Evolutionary conservation across 2,797 vertebrate genomes (phyloP).

Genomic region (Uromys caudimaculatus): DNA sequence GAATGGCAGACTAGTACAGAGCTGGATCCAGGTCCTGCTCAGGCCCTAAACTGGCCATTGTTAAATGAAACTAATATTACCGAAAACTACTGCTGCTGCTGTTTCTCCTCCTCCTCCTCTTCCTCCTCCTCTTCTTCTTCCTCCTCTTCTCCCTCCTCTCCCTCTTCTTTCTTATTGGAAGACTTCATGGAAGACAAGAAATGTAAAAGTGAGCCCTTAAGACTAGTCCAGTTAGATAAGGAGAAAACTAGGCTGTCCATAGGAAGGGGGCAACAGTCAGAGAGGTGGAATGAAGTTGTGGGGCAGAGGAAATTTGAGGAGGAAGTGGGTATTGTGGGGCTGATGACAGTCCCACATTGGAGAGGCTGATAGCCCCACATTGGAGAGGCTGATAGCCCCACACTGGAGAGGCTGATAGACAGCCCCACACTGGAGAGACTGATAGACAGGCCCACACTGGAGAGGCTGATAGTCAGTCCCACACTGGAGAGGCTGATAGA

Average conservation of each 20-base stretch:
- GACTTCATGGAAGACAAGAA: background rate
- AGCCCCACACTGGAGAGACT: background rate
- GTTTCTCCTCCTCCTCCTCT: background rate
- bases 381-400: no score
- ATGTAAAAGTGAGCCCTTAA: background rate
- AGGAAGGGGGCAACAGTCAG: background rate
- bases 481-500: no score
- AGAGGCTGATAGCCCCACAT: no score
- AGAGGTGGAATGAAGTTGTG: background rate
- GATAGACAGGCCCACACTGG: background rate
- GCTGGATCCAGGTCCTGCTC: background rate
- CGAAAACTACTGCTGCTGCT: background rate
- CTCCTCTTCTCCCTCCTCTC: background rate
- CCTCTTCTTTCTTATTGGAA: background rate
- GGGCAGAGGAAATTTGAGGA: background rate
- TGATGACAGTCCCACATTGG: background rate
- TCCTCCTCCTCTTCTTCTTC: background rate
- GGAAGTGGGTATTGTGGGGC: background rate
- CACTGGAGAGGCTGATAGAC: no score
- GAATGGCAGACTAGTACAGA: background rate
- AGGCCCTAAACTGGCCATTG: background rate
- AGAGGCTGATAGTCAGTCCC: background rate
- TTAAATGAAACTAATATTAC: background rate
- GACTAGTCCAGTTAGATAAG: background rate
- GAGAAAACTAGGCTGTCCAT: background rate